These are phyloP conservation scores for Ectemnius continuus DNA, from an alignment of 2,888 invertebrate species.

Conservation along the genomic window DNA sequence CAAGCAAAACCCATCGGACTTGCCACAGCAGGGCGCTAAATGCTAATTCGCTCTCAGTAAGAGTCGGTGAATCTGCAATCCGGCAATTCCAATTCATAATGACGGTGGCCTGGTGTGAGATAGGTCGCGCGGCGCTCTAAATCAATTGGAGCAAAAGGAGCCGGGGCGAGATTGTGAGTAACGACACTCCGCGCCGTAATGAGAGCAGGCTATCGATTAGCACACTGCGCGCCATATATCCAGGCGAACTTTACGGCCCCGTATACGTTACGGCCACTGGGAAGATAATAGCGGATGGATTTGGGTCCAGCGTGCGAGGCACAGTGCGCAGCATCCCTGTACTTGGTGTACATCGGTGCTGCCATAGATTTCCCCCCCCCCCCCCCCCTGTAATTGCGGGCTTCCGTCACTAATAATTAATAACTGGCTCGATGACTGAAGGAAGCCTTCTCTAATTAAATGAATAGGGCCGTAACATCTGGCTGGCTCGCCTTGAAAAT, in stretches of 20 bases:
- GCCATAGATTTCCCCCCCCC: not conserved
- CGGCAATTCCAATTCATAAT: not conserved
- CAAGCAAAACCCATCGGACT: too few relatives aligned
- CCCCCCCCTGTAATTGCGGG: conserved; percentile 1
- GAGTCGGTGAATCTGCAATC: too few relatives aligned
- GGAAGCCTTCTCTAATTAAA: conserved; percentile 1
- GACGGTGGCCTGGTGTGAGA: not conserved
- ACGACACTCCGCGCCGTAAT: conserved; percentile 3
- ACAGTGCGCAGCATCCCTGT: not conserved
- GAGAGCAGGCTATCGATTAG: conserved; percentile 18
- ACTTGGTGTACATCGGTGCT: not conserved
- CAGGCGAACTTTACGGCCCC: conserved; percentile 10
- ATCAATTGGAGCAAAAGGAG: conserved; percentile 2
- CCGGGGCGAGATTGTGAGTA: not conserved
- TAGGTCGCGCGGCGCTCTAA: not conserved
- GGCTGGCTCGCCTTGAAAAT: too few relatives aligned
- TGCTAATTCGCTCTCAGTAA: too few relatives aligned
- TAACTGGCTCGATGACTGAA: not conserved
- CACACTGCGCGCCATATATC: not conserved
- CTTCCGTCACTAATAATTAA: conserved; percentile 5
- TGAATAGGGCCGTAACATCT: not conserved
- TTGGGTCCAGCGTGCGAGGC: not conserved
- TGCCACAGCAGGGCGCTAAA: too few relatives aligned
- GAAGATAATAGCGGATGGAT: conserved; percentile 8
- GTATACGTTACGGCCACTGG: not conserved